These are phyloP conservation scores for Odontothrips loti DNA, from an alignment of 2,888 invertebrate genomes.

Conservation along the genomic window DNA sequence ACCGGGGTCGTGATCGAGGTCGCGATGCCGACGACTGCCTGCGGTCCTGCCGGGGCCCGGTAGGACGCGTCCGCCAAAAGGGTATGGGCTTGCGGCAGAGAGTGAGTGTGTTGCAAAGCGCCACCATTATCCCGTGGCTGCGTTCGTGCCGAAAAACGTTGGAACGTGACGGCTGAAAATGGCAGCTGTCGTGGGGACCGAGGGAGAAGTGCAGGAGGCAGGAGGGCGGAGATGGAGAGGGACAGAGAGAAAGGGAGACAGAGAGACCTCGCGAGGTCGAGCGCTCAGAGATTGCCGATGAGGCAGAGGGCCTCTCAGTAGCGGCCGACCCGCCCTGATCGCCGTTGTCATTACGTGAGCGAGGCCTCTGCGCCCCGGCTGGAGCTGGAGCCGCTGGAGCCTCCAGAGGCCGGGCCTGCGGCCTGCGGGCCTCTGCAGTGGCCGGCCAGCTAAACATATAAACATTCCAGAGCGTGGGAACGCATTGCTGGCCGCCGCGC, in stretches of 20 bases:
- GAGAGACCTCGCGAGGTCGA: not conserved
- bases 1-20: no score
- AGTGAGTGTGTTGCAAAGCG: no score
- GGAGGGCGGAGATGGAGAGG: not conserved
- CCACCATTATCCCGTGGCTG: no score
- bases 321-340: conserved; percentile 1
- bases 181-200: not conserved
- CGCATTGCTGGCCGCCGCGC: not conserved
- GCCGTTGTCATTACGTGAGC: conserved; percentile 15
- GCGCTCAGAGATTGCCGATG: not conserved
- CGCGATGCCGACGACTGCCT: no score
- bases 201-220: not conserved
- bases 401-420: no score
- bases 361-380: not conserved
- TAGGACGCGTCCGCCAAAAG: no score
- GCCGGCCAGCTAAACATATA: not conserved
- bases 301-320: no score
- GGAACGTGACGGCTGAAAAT: no score
- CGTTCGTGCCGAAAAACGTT: no score
- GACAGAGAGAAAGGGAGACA: not conserved
- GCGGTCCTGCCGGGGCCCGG: no score
- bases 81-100: no score
- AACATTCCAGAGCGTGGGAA: conserved; percentile 22
- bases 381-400: no score
- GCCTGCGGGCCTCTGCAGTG: not conserved